phyloP scores from a whole-genome alignment of 2,888 invertebrate genomes.

The Xylota sylvarum region DNA sequence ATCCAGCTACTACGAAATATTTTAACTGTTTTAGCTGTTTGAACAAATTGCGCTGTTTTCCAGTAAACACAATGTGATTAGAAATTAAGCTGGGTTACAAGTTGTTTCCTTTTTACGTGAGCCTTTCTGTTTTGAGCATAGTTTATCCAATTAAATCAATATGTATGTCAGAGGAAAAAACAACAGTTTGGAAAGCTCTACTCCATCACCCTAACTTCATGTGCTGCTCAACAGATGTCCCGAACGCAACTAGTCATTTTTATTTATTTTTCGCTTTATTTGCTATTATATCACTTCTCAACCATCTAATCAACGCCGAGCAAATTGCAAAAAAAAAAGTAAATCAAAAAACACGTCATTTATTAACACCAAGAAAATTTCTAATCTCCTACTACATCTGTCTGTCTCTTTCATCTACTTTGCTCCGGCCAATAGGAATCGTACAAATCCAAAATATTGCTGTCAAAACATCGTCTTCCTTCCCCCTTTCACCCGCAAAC shows the following conservation, averaged over 20 bases:
- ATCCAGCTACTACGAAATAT: too few species aligned
- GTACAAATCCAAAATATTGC: conserved; percentile 72
- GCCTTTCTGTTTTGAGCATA: too few species aligned
- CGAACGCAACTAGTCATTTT: not conserved
- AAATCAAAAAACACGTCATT: conserved; percentile 38
- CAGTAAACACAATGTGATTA: too few species aligned
- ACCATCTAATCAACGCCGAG: not conserved
- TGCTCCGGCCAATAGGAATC: conserved; percentile 49
- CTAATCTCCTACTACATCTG: conserved; percentile 17
- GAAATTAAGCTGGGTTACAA: too few species aligned
- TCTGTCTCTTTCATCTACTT: conserved; percentile 1
- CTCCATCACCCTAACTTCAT: not conserved
- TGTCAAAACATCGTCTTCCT: conserved; percentile 68
- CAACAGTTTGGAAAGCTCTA: conserved; percentile 23
- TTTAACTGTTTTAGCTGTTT: too few species aligned
- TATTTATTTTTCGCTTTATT: not conserved
- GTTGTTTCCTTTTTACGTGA: too few species aligned
- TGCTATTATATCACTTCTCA: not conserved
- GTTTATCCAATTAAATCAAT: too few species aligned
- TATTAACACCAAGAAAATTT: conserved; percentile 13
- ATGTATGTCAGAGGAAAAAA: too few species aligned
- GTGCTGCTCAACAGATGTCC: conserved; percentile 16
- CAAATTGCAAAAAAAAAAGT: conserved; percentile 23
- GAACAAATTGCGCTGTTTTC: too few species aligned
- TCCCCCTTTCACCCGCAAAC: not conserved